Percentiles rank a stretch among this genome's conserved stretches.
Conservation (phyloP, 2,113 vertebrate genomes). For the Ia io region DNA sequence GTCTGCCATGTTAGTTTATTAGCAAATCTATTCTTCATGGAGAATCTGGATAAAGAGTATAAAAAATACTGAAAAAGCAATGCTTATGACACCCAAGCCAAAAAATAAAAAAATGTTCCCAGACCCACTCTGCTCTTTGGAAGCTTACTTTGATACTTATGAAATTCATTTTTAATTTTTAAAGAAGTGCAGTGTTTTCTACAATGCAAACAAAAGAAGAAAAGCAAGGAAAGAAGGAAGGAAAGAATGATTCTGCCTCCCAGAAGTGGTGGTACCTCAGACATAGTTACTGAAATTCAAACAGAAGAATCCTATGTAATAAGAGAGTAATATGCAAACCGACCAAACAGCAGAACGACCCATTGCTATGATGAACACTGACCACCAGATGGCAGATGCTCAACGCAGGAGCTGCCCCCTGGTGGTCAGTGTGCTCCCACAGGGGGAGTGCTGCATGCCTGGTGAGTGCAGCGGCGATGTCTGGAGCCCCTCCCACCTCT, state of each 20-base stretch:
- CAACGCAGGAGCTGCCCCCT: too few relatives aligned
- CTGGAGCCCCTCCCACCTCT: too few relatives aligned
- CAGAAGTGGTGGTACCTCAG: background rate
- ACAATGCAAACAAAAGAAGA: background rate
- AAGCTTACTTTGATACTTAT: background rate
- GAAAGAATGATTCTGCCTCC: background rate
- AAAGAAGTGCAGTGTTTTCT: background rate
- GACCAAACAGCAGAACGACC: too few relatives aligned
- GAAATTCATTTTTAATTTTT: background rate
- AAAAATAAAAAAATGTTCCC: background rate
- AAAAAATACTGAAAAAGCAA: background rate
- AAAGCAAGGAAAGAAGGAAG: background rate
- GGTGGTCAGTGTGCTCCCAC: too few relatives aligned
- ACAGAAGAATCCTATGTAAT: background rate
- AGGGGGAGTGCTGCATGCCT: too few relatives aligned
- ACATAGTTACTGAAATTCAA: background rate
- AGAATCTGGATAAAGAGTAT: background rate
- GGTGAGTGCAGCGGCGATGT: too few relatives aligned
- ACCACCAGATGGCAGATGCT: too few relatives aligned
- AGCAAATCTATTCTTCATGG: slow-evolving; percentile 1
- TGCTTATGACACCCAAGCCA: background rate
- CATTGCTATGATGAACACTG: too few relatives aligned
- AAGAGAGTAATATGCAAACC: too few relatives aligned
- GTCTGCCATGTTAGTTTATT: background rate
- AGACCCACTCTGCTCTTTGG: background rate